Percentiles rank a stretch among this genome's conserved stretches.
These are phyloP conservation scores for Quiscalus mexicanus DNA, from an alignment of 2,113 vertebrate genomes.

Conservation along the genomic window DNA sequence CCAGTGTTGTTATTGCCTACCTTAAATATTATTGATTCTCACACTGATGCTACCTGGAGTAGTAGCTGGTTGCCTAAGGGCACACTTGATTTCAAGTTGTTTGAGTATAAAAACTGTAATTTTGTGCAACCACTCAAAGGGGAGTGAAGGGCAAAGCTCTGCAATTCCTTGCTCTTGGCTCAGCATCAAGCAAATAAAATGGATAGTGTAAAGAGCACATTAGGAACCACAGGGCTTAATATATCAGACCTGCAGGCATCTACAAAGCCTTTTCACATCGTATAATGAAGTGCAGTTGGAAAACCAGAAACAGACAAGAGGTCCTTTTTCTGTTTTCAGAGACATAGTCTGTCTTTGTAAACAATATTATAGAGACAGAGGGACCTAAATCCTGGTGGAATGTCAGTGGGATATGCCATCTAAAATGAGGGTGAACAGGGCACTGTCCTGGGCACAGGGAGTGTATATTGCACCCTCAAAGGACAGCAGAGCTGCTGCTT, in stretches of 20 bases:
- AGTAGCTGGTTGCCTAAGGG: background rate
- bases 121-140: background rate
- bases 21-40: background rate
- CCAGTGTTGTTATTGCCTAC: background rate
- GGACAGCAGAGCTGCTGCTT: background rate
- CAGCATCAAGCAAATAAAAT: background rate
- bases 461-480: background rate
- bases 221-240: background rate
- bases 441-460: background rate
- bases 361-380: background rate
- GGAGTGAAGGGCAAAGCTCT: constrained; percentile 1
- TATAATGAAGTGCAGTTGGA: background rate
- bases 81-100: background rate
- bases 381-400: constrained; percentile 1
- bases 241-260: constrained; percentile 8
- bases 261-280: background rate
- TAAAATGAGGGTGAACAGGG: background rate
- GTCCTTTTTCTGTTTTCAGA: constrained; percentile 12
- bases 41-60: background rate
- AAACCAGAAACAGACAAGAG: background rate
- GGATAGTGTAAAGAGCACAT: background rate
- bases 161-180: background rate
- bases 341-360: background rate
- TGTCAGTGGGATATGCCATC: background rate
- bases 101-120: background rate